Evolutionary conservation across 2,113 vertebrate species (phyloP).

Genomic region (Gobio gobio): DNA sequence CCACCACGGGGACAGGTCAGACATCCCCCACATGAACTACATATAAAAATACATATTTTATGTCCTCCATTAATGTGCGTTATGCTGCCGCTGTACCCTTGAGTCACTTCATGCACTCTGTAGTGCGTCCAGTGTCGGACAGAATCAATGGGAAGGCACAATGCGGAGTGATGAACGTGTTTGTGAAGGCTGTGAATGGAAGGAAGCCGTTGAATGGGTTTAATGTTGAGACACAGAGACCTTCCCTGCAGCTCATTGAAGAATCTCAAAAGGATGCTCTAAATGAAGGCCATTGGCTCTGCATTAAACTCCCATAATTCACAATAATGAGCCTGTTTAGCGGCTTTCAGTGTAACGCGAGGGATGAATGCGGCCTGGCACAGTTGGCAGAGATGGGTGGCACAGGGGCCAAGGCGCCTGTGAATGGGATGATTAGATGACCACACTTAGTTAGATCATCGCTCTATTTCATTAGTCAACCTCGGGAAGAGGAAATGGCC

Average conservation of each 20-base stretch:
- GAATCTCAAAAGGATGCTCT: constrained; percentile 34
- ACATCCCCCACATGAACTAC: constrained; percentile 12
- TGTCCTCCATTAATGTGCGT: not conserved
- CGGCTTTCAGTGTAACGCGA: constrained; percentile 54
- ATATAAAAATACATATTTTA: constrained; percentile 34
- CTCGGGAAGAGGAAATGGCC: constrained; percentile 43
- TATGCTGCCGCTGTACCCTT: not conserved
- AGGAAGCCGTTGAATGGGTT: constrained; percentile 27
- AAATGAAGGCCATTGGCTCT: constrained; percentile 57
- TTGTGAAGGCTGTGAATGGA: constrained; percentile 24
- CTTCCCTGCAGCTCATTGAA: constrained; percentile 36
- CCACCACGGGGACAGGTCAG: constrained; percentile 5
- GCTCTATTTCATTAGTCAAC: constrained; percentile 57
- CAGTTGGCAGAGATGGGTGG: constrained; percentile 57
- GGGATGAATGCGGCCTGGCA: constrained; percentile 64
- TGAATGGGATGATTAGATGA: constrained; percentile 68
- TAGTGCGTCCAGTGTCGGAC: not conserved
- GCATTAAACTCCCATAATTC: constrained; percentile 61
- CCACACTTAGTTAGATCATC: constrained; percentile 61
- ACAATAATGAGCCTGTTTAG: constrained; percentile 60
- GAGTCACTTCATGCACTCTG: not conserved
- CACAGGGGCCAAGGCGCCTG: constrained; percentile 62
- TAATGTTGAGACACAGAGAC: constrained; percentile 33
- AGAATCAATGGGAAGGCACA: constrained; percentile 41
- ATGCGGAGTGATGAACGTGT: not conserved